Base-by-base conservation (phyloP, 2,888 invertebrate genomes). In the Xylota sylvarum region DNA sequence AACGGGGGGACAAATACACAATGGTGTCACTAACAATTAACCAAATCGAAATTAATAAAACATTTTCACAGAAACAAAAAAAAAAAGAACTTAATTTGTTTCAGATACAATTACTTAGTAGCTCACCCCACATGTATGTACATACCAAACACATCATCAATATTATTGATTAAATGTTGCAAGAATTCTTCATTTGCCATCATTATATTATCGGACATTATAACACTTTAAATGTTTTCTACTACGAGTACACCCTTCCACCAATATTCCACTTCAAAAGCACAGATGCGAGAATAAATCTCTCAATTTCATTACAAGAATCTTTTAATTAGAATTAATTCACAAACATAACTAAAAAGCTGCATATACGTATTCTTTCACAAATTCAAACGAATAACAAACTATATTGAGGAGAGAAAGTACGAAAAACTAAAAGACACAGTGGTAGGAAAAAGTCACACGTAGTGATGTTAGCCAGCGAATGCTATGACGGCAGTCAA, bases 131-230 rank as follows among this genome's bases (percentile, higher is more conserved):
- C 65, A 43, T 10, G 7, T 5, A 9, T 14, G 64, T 87, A 91
- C 92, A 88, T 91, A 92, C 92, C 92, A 79, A 92, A 92, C 56
- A 92, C 89, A 81, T 92, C 91, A 76, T 92, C 92, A 84, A 92
- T 91, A 89, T 91, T 92, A 74, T 89, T 89, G 82, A 92, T 90
- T 87, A 92, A 89, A 87, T 91, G 89, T 88, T 91, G 90, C 73
- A 92, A 89, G 79, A 92, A 91, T 69, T 91, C 90, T 60, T 89
- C 90, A 89, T 91, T 90, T 85, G 89, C 90, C 86, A 90, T 82
- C 58, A 19, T 86, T 88, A 89, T 35, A 6, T 73, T 35, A 6
- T 73, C 40, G 1, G 87, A 85, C 88, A 88, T 88, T 55, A 32
- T 37, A 5, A 46, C 35, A 27, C 37, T 12, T 43, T 17, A 65